Evolutionary conservation across 2,888 invertebrate genomes (phyloP).

Genomic region (Helicoverpa assulta): DNA sequence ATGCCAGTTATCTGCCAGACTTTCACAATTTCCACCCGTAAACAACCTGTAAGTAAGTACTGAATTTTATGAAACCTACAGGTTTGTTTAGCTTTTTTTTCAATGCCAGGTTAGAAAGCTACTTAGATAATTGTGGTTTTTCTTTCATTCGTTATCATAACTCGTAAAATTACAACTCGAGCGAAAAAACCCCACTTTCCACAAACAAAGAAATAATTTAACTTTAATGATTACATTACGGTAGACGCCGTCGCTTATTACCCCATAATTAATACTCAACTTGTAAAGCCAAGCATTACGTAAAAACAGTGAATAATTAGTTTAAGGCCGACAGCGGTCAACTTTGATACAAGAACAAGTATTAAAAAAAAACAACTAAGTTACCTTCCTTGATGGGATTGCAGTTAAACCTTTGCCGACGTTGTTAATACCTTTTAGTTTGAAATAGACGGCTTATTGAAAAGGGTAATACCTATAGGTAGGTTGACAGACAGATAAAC

Average conservation of each 20-base stretch:
- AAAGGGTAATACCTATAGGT: slow-evolving; percentile 35
- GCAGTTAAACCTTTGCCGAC: slow-evolving; percentile 50
- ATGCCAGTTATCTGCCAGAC: slow-evolving; percentile 5
- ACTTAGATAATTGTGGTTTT: not conserved
- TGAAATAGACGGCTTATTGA: slow-evolving; percentile 42
- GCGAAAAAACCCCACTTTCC: slow-evolving; percentile 3
- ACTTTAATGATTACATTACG: slow-evolving; percentile 51
- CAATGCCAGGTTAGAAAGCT: too few species aligned
- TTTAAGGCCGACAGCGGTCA: slow-evolving; percentile 40
- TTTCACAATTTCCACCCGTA: slow-evolving; percentile 5
- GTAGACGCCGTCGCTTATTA: slow-evolving; percentile 52
- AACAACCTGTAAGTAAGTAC: not conserved
- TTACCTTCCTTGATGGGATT: slow-evolving; percentile 51
- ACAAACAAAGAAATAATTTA: slow-evolving; percentile 35
- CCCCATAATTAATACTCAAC: slow-evolving; percentile 52
- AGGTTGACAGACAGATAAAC: slow-evolving; percentile 17
- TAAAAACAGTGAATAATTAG: slow-evolving; percentile 57
- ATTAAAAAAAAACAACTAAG: slow-evolving; percentile 39
- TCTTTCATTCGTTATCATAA: slow-evolving; percentile 8
- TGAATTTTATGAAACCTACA: not conserved
- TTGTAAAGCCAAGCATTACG: slow-evolving; percentile 47
- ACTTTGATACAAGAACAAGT: slow-evolving; percentile 45
- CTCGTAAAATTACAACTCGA: slow-evolving; percentile 1
- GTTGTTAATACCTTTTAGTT: slow-evolving; percentile 38
- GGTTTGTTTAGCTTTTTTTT: too few species aligned